Evolutionary conservation across 2,113 vertebrate genomes (phyloP).

Genomic region (Sus scrofa): DNA sequence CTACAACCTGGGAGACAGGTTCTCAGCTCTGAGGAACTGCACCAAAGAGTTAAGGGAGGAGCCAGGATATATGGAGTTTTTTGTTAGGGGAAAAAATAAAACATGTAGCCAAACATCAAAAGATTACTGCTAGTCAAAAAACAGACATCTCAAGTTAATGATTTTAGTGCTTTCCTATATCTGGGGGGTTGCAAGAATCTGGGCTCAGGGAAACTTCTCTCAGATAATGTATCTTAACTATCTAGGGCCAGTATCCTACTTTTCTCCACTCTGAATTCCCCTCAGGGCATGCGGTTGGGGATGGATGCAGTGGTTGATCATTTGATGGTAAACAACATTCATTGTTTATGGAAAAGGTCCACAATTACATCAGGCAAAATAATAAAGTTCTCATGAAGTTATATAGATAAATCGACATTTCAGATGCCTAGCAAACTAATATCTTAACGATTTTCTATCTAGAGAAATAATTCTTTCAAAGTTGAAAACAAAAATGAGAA

Average conservation of each 20-base stretch:
- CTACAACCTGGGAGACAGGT: not conserved
- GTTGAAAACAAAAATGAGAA: conserved; percentile 25
- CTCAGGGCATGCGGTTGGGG: not conserved
- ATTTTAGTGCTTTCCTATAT: not conserved
- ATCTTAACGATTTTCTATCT: conserved; percentile 7
- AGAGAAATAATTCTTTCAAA: conserved; percentile 42
- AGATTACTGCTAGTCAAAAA: not conserved
- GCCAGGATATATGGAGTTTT: not conserved
- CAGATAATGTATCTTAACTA: not conserved
- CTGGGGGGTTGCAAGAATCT: not conserved
- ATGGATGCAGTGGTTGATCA: fast-evolving
- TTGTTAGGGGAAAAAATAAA: not conserved
- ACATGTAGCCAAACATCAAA: not conserved
- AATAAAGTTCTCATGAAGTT: conserved; percentile 32
- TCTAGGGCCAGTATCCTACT: not conserved
- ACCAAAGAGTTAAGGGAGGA: not conserved
- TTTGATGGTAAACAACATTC: not conserved
- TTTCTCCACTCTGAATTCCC: not conserved
- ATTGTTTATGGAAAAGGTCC: not conserved
- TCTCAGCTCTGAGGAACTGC: not conserved
- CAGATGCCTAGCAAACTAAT: not conserved
- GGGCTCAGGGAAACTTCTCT: not conserved
- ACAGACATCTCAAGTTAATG: not conserved
- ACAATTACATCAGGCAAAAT: conserved; percentile 18
- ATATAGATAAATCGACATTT: conserved; percentile 31